A percentile compares a stretch with the other conserved stretches of the same genome.
Conservation (phyloP, 2,888 invertebrate species). For the Empis livida region DNA sequence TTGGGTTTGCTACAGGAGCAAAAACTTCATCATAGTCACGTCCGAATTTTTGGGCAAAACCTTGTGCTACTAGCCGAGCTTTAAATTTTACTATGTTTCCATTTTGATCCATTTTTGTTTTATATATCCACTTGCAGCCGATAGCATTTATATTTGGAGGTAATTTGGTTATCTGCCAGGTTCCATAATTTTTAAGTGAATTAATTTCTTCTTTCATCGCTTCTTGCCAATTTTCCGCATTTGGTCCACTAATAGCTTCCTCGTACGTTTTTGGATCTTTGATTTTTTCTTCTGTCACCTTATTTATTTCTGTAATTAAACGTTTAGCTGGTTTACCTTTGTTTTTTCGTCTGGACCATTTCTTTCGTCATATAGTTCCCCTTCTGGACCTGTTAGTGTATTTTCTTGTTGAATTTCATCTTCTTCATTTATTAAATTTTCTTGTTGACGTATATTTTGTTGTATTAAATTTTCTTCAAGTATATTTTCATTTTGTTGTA, state of each 20-base stretch:
- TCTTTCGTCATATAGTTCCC: not conserved
- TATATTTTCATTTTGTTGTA: not conserved
- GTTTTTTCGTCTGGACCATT: not conserved
- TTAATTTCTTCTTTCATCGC: not conserved
- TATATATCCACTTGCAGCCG: not conserved
- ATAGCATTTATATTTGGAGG: not conserved
- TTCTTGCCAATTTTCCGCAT: not conserved
- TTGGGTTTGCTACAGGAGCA: not conserved
- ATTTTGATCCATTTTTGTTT: not conserved
- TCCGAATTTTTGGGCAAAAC: constrained; percentile 4
- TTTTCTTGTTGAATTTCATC: not conserved
- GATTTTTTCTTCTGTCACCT: not conserved
- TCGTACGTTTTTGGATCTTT: not conserved
- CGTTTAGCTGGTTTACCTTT: not conserved
- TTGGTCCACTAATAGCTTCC: not conserved
- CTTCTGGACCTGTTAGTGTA: not conserved
- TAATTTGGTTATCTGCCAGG: not conserved
- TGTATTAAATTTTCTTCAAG: not conserved
- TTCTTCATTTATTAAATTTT: not conserved
- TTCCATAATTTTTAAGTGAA: not conserved
- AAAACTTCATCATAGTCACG: constrained; percentile 6
- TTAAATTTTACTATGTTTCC: not conserved
- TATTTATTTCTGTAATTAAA: not conserved
- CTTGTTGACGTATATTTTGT: not conserved
- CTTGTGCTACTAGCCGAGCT: constrained; percentile 5